These are phyloP conservation scores for Pitangus sulphuratus DNA, from an alignment of 2,797 vertebrate genomes.

Conservation along the genomic window DNA sequence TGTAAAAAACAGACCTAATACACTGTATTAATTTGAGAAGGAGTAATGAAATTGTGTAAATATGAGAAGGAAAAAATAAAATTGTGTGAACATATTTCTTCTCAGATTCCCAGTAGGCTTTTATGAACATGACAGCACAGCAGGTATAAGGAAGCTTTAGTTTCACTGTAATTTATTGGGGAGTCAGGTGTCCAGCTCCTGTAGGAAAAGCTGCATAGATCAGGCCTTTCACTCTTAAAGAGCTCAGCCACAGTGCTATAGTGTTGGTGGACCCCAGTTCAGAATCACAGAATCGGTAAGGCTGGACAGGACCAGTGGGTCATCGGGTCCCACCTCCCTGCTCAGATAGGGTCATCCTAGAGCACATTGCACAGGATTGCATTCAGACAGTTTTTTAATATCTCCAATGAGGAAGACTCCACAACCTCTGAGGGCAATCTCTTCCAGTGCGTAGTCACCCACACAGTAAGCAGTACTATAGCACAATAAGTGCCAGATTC, in stretches of 20 bases:
- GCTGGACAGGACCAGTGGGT: background rate
- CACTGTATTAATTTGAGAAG: background rate
- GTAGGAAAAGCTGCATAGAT: background rate
- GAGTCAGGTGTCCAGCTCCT: background rate
- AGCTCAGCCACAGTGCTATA: background rate
- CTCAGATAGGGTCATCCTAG: background rate
- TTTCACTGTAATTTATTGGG: background rate
- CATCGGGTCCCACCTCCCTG: background rate
- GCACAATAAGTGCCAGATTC: too few species aligned
- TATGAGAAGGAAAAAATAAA: background rate
- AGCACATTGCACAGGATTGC: background rate
- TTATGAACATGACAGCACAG: background rate
- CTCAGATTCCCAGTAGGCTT: background rate
- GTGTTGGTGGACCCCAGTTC: background rate
- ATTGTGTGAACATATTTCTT: background rate
- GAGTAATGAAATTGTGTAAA: background rate
- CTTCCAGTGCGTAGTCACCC: too few species aligned
- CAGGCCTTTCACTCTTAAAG: background rate
- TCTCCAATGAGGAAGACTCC: too few species aligned
- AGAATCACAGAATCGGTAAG: background rate
- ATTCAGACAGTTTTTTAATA: too few species aligned
- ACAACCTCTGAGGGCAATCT: too few species aligned
- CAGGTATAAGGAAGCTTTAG: background rate
- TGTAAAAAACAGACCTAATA: background rate
- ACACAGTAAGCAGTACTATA: too few species aligned